Base-by-base conservation (phyloP, 2,888 invertebrate genomes). In the Nowickia ferox region DNA sequence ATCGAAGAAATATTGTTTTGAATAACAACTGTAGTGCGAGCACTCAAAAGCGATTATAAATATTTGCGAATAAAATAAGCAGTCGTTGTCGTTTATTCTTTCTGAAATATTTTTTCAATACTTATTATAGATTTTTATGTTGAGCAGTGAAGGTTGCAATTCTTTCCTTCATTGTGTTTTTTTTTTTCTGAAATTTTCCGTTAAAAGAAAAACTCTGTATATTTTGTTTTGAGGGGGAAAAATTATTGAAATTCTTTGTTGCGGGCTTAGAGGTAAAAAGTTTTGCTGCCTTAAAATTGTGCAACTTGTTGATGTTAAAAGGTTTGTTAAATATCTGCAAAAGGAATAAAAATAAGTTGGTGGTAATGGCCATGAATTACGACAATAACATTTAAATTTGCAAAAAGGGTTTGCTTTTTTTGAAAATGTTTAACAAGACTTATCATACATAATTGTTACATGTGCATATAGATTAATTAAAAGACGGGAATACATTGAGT, bases 311-410 rank as follows among this genome's bases (percentile, higher is more conserved):
- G 51, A 69, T 61, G 61, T 6, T 9, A 68, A 59, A 77, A 68
- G n/a, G 57, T 77, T 30, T 66, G 38, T 46, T 51, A 68, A 68
- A 77, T 68, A 59, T 68, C 68, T 68, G 59, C 55, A 11, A 13
- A 57, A 19, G 5, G 42, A 17, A 55, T 53, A 19, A n/a, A n/a
- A n/a, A 22, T 5, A 55, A 1, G n/a, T 15, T 15, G 42, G 15
- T 42, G 13, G 30, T 30, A 6, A 6, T 30, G 30, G 30, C 30
- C 30, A 30, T 30, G 30, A 30, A 6, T 30, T 1, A 30, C 6
- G 30, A 30, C 30, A 6, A 30, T 0, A 11, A 53, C 4, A 48
- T n/a, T 9, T 10, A 6, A 46, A 44, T 13, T 51, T 38, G 44
- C n/a, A 42, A 4, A 17, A 53, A 30, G 30, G 0, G 15, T 53